Evolutionary conservation across 2,797 vertebrate genomes (phyloP).

Genomic region (Cercopithecus neglectus): DNA sequence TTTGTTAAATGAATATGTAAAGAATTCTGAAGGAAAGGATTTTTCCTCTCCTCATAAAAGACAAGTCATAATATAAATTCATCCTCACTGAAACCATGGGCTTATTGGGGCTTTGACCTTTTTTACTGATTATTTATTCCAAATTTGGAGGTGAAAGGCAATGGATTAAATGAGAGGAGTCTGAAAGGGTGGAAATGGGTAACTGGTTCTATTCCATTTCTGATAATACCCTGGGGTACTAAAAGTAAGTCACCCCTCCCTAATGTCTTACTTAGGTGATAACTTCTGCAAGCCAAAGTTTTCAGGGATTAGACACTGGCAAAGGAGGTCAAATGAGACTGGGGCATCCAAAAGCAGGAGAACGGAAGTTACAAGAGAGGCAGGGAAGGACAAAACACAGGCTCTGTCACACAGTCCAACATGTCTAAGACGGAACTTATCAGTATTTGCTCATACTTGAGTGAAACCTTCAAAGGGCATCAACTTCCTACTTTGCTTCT

Average conservation of each 20-base stretch:
- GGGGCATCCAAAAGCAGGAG: not conserved
- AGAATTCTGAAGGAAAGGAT: not conserved
- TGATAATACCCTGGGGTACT: not conserved
- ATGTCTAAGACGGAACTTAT: not conserved
- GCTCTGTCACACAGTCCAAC: not conserved
- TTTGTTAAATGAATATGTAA: constrained; percentile 10
- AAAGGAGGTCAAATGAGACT: not conserved
- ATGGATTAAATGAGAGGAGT: not conserved
- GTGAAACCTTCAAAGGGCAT: not conserved
- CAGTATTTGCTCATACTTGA: not conserved
- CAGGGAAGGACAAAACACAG: not conserved
- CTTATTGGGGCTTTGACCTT: not conserved
- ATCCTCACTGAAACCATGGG: not conserved
- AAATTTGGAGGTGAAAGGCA: not conserved
- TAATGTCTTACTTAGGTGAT: not conserved
- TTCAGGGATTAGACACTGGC: not conserved
- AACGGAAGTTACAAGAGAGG: not conserved
- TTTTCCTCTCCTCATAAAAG: not conserved
- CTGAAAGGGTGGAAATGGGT: not conserved
- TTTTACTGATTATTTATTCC: not conserved
- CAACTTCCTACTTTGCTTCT: not conserved
- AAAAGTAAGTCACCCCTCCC: not conserved
- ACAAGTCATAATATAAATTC: not conserved
- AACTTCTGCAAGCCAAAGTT: not conserved
- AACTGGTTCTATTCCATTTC: not conserved